Percentiles rank a stretch among this genome's conserved stretches.
Evolutionary conservation across 2,113 vertebrate species (phyloP).

Genomic region (Pteropus alecto): DNA sequence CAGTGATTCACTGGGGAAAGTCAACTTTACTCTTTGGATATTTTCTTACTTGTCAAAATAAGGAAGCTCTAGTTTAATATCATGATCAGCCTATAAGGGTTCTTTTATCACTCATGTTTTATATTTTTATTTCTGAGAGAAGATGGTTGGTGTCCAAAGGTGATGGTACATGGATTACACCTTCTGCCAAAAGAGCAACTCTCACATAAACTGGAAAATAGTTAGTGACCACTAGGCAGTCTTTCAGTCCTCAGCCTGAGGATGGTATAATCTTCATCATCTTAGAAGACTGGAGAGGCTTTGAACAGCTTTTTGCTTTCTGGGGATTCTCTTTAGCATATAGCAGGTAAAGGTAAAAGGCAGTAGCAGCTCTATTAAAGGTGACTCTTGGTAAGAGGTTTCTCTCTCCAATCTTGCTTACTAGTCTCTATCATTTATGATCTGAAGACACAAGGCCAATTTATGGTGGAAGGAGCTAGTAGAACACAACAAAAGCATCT

Average conservation of each 20-base stretch:
- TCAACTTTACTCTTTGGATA: not conserved
- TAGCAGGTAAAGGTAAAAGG: constrained; percentile 18
- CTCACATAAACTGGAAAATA: not conserved
- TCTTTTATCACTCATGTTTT: not conserved
- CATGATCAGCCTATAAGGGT: not conserved
- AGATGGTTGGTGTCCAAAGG: not conserved
- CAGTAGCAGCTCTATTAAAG: not conserved
- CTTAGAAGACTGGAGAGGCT: not conserved
- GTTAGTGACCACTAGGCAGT: not conserved
- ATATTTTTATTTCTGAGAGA: not conserved
- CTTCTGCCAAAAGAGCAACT: not conserved
- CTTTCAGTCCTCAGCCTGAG: not conserved
- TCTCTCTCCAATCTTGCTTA: not conserved
- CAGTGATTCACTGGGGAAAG: not conserved
- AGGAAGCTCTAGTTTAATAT: not conserved
- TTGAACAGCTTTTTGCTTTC: not conserved
- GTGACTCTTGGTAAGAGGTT: not conserved
- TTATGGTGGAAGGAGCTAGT: not conserved
- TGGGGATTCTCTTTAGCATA: not conserved
- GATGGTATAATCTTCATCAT: not conserved
- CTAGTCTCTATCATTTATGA: not conserved
- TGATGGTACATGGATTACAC: not conserved
- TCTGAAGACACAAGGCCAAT: not conserved
- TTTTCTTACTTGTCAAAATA: not conserved
- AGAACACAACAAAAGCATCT: not conserved